Evolutionary conservation across 1,140 invertebrate species (phyloP).

Genomic region (Drosophila ironensis): DNA sequence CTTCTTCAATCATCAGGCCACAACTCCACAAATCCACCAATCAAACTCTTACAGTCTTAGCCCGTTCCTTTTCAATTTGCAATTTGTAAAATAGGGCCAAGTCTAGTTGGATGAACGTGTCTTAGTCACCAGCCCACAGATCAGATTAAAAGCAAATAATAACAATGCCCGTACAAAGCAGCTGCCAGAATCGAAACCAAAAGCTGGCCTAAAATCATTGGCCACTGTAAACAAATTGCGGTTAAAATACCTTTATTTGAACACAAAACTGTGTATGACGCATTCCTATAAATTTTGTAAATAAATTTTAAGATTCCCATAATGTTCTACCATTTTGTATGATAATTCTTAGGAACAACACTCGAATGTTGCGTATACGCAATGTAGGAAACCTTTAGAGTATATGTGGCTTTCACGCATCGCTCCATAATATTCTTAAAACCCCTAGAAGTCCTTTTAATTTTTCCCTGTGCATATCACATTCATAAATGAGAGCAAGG

Average conservation of each 20-base stretch:
- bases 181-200: neutral
- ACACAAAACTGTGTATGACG: no score
- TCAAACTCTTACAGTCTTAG: no score
- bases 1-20: neutral
- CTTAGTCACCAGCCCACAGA: slow-evolving; percentile 21
- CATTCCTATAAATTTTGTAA: no score
- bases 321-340: no score
- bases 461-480: slow-evolving; percentile 8
- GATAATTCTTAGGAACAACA: no score
- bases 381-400: no score
- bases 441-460: neutral
- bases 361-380: no score
- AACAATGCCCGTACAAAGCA: slow-evolving; percentile 43
- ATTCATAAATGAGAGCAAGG: slow-evolving; percentile 66
- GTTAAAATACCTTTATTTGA: no score
- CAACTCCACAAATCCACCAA: neutral
- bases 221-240: neutral
- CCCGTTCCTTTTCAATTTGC: neutral
- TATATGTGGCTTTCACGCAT: no score
- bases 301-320: no score
- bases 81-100: neutral
- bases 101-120: slow-evolving; percentile 19
- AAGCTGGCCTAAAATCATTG: neutral
- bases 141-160: slow-evolving; percentile 74
- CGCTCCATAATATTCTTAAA: no score